Evolutionary conservation across 1,140 invertebrate species (phyloP), one percentile per base, ranked within the genome.

Genomic region (Dinoponera quadriceps): DNA sequence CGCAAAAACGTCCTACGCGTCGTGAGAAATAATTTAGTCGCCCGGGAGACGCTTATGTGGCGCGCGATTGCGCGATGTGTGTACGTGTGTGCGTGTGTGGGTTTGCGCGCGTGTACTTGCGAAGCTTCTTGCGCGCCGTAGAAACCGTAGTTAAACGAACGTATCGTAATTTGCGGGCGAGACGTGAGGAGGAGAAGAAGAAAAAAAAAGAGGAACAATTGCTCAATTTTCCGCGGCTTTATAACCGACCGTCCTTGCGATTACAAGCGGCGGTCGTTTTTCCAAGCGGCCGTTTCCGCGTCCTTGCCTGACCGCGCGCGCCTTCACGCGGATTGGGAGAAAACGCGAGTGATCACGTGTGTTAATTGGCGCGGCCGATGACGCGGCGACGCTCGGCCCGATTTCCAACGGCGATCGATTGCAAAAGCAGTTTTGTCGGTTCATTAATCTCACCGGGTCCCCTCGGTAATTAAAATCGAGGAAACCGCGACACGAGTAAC

Each of bases 221-320:
- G 83, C 51, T 65, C 57, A 49, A 38, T 48, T 81, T 48, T 81
- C 74, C 55, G 51, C 33, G 20, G 49, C 54, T 71, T 51, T 74
- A 38, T 29, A 25, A 25, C 49, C 48, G 48, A 81, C 51, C n/a
- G 78, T 87, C 72, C 78, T 84, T 63, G 75, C 65, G 60, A 82
- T 75, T 33, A 44, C 84, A 25, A 72, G 27, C 73, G 66, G 63
- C 72, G 69, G 51, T 55, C 59, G 63, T 57, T 54, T 72, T 83
- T 73, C 59, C 22, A 9, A n/a, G 69, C 54, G 3, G 33, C 66
- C 7, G 33, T 72, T 81, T 48, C 78, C 49, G 14, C 60, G 78
- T 87, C 85, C 85, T 87, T 83, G 85, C n/a, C n/a, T n/a, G n/a
- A n/a, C n/a, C n/a, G n/a, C 25, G 14, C 4, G 11, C 38, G 9